phyloP scores from a whole-genome alignment of 2,113 vertebrate genomes.

The Serilophus lunatus region DNA sequence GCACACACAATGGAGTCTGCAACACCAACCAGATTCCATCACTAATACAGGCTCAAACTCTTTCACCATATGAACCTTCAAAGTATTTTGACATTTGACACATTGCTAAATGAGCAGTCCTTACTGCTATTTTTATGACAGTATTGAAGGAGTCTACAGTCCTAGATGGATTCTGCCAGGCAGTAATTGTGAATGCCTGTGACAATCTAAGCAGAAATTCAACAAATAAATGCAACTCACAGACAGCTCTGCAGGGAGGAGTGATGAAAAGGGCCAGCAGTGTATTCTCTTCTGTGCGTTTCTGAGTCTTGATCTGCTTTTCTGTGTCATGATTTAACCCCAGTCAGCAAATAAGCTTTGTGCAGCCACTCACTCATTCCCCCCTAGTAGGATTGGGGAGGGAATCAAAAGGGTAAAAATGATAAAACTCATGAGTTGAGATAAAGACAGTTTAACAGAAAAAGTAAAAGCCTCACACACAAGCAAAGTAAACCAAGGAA shows the following conservation, averaged over 20 bases:
- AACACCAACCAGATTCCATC: neutral
- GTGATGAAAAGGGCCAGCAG: neutral
- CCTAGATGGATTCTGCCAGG: neutral
- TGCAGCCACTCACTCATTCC: neutral
- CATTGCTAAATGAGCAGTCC: neutral
- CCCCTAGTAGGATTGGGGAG: neutral
- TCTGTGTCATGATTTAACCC: neutral
- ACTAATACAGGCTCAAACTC: neutral
- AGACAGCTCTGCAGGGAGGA: neutral
- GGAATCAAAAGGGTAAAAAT: neutral
- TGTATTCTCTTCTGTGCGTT: accelerated
- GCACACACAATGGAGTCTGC: neutral
- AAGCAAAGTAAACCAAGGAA: neutral
- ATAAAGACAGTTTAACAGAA: neutral
- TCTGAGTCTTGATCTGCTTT: neutral
- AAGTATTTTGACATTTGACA: neutral
- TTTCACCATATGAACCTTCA: neutral
- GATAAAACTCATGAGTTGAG: neutral
- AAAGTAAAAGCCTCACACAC: neutral
- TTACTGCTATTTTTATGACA: neutral
- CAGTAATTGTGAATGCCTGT: neutral
- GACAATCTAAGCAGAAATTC: neutral
- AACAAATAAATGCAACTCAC: neutral
- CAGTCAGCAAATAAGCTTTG: neutral
- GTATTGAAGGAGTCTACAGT: neutral